These are phyloP conservation scores for Hylomyscus alleni DNA, from an alignment of 2,797 vertebrate genomes.

Conservation along the genomic window DNA sequence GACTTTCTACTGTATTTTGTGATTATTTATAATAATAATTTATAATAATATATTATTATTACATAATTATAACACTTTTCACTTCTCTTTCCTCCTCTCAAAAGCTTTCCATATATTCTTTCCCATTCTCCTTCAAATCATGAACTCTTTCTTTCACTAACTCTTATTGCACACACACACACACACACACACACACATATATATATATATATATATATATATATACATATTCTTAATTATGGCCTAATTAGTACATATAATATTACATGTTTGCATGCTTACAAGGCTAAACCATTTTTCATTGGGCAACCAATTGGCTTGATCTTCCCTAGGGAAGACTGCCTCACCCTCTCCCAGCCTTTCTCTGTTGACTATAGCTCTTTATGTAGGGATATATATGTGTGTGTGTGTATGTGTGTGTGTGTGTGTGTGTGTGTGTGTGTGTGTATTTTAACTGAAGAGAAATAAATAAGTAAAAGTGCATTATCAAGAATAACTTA, in stretches of 20 bases:
- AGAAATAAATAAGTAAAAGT: background rate
- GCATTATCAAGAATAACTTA: background rate
- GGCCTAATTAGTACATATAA: background rate
- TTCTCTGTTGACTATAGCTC: too few species aligned
- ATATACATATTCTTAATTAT: background rate
- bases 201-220: background rate
- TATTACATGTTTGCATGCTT: background rate
- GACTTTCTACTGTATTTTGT: background rate
- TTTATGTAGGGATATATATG: background rate
- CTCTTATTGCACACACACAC: background rate
- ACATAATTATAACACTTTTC: background rate
- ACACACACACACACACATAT: too few species aligned
- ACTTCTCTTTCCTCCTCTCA: background rate
- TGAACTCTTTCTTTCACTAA: background rate
- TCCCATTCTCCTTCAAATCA: background rate
- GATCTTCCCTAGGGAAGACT: background rate
- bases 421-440: background rate
- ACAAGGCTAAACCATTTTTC: background rate
- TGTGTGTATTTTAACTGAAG: background rate
- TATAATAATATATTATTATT: background rate
- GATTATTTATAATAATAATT: background rate
- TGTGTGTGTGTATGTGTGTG: background rate
- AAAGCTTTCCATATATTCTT: background rate
- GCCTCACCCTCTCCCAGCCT: background rate
- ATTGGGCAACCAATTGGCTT: background rate